Evolutionary conservation across 2,113 vertebrate genomes (phyloP), one percentile per base, ranked within the genome.

Genomic region (Nothoprocta perdicaria): DNA sequence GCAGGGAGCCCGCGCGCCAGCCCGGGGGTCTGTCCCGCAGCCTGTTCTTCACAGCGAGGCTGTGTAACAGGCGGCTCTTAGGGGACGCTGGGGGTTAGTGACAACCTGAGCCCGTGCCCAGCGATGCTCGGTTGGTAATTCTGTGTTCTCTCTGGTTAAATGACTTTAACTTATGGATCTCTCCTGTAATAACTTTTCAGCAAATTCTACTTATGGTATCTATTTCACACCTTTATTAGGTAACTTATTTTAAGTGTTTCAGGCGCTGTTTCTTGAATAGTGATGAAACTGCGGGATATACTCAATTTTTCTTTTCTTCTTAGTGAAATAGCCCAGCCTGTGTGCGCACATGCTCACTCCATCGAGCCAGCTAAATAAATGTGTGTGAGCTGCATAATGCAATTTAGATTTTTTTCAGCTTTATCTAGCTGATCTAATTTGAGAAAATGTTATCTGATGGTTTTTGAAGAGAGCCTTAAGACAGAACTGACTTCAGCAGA

Each of bases 401-500:
- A 83, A 18, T 73, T 84, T 77, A 14, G 22, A 27, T n/a, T 60
- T 84, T 79, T 93, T 92, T 93, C 84, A 62, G 85, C 68, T 85
- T 93, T 79, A 72, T 93, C 73, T 85, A 78, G 89, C 89, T 89
- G 13, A 85, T 93, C 91, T 91, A 86, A 94, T 93, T 94, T 92
- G 94, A 85, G 91, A 72, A 90, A 89, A 96, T 68, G 95, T 85
- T 96, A 80, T 75, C 65, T 90, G 87, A 80, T 93, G 84, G 53
- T 79, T 94, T 96, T 90, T 94, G 80, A 93, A 90, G 90, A 80
- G 80, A 93, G 92, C 95, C 95, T 96, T 84, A 90, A 95, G 96
- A 95, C 96, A 89, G 52, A 94, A 50, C 14, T 88, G 88, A 88
- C 92, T 95, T 90, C 55, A 52, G 0, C 71, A 86, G 84, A 88